These are phyloP conservation scores for Lutjanus campechanus DNA, from an alignment of 2,797 vertebrate species.

Conservation along the genomic window DNA sequence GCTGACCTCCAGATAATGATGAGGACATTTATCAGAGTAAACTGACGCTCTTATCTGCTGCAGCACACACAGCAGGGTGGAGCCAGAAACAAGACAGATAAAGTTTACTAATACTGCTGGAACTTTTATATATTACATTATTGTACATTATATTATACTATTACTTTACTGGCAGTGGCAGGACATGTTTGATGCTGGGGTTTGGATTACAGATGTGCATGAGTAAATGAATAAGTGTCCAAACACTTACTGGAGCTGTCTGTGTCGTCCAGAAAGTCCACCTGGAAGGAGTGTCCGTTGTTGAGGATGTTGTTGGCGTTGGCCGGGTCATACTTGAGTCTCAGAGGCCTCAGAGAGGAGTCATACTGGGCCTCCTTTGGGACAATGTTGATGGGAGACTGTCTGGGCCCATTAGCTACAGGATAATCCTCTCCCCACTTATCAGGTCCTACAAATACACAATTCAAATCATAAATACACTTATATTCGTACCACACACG, in stretches of 20 bases:
- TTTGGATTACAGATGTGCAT: not conserved
- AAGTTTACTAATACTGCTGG: not conserved
- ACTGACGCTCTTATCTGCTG: constrained; percentile 55
- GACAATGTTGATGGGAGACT: constrained; percentile 95
- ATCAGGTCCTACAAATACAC: constrained; percentile 87
- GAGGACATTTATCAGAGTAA: constrained; percentile 18
- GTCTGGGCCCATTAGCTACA: constrained; percentile 90
- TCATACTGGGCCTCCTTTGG: constrained; percentile 88
- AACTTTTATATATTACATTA: too few relatives aligned
- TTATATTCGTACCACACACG: not conserved
- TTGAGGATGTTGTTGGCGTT: constrained; percentile 91
- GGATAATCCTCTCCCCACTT: constrained; percentile 90
- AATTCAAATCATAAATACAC: not conserved
- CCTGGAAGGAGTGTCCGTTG: constrained; percentile 93
- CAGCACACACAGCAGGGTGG: constrained; percentile 42
- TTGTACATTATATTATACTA: not conserved
- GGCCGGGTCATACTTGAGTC: constrained; percentile 88
- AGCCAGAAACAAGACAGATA: constrained; percentile 21
- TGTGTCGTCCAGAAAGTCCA: constrained; percentile 91
- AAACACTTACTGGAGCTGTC: constrained; percentile 90
- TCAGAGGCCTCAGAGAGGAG: constrained; percentile 87
- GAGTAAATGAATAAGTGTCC: not conserved
- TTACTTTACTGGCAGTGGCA: not conserved
- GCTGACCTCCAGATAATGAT: constrained; percentile 49
- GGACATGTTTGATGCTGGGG: not conserved